A percentile compares a stretch with the other conserved stretches of the same genome.
Conservation (phyloP, 1,140 invertebrate species). For the Scaptomyza pallida region DNA sequence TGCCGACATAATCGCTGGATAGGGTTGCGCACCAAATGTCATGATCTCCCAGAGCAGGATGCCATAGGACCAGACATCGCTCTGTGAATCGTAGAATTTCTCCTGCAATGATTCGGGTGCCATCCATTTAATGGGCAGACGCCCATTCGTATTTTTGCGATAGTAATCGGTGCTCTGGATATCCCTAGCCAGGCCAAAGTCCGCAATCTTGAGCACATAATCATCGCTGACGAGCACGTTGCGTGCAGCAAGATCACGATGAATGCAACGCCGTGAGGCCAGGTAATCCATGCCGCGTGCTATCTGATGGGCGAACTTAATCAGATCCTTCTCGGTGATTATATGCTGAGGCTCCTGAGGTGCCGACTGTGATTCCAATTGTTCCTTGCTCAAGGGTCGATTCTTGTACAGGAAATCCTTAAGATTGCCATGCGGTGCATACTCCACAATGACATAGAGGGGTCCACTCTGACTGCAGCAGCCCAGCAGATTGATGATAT, state of each 20-base stretch:
- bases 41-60: conserved; percentile 97
- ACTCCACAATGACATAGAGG: conserved; percentile 97
- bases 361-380: conserved; percentile 80
- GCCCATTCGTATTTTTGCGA: conserved; percentile 96
- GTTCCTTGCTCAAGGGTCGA: conserved; percentile 86
- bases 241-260: conserved; percentile 97
- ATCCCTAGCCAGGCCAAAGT: conserved; percentile 98
- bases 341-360: conserved; percentile 86
- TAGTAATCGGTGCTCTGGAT: conserved; percentile 98
- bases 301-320: conserved; percentile 98
- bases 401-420: conserved; percentile 96
- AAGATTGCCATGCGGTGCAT: conserved; percentile 96
- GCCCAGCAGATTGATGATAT: conserved; percentile 98
- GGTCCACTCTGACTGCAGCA: conserved; percentile 98
- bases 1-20: conserved; percentile 91
- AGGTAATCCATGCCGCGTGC: conserved; percentile 99
- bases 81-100: conserved; percentile 96
- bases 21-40: conserved; percentile 95
- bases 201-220: conserved; percentile 97
- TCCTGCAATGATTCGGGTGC: conserved; percentile 98
- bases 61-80: conserved; percentile 98
- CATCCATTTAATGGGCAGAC: conserved; percentile 99
- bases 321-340: conserved; percentile 95
- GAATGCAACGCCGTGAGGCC: conserved; percentile 96
- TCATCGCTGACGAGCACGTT: conserved; percentile 98